A percentile compares a stretch with the other conserved stretches of the same genome.
phyloP scores from a whole-genome alignment of 2,888 invertebrate genomes.

The Caenorhabditis zanzibari region DNA sequence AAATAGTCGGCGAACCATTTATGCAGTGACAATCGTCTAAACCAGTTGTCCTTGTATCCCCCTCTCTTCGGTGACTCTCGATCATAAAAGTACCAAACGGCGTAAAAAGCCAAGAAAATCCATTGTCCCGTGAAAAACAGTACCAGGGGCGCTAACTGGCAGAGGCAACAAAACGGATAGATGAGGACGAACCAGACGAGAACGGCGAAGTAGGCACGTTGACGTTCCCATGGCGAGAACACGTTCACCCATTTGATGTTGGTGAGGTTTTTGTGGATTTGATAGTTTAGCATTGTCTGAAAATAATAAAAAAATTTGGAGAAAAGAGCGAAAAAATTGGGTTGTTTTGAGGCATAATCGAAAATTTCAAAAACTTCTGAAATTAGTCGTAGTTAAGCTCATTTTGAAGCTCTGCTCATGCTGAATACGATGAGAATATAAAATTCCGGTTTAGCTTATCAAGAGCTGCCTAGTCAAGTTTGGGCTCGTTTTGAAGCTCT shows the following conservation, averaged over 20 bases:
- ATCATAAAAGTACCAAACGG: conserved; percentile 67
- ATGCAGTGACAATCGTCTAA: conserved; percentile 86
- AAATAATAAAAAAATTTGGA: no score
- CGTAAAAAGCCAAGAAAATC: conserved; percentile 62
- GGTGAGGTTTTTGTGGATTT: conserved; percentile 37
- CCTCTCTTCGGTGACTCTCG: conserved; percentile 63
- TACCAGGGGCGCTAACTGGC: conserved; percentile 62
- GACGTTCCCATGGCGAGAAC: conserved; percentile 62
- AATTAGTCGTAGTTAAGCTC: no score
- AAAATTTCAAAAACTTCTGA: no score
- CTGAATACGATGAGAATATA: no score
- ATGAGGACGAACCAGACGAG: conserved; percentile 64
- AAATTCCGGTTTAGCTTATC: no score
- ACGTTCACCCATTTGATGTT: conserved; percentile 61
- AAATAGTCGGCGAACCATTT: conserved; percentile 90
- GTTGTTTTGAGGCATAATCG: no score
- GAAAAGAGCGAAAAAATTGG: no score
- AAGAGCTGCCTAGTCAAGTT: no score
- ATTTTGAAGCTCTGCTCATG: no score
- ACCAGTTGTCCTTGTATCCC: conserved; percentile 64
- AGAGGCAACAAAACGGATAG: conserved; percentile 65
- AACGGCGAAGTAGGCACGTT: conserved; percentile 56
- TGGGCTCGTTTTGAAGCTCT: no score
- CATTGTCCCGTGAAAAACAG: conserved; percentile 70
- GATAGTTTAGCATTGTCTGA: conserved; percentile 63